Base-by-base conservation (phyloP, 2,797 vertebrate species). In the Chaetodon trifasciatus region DNA sequence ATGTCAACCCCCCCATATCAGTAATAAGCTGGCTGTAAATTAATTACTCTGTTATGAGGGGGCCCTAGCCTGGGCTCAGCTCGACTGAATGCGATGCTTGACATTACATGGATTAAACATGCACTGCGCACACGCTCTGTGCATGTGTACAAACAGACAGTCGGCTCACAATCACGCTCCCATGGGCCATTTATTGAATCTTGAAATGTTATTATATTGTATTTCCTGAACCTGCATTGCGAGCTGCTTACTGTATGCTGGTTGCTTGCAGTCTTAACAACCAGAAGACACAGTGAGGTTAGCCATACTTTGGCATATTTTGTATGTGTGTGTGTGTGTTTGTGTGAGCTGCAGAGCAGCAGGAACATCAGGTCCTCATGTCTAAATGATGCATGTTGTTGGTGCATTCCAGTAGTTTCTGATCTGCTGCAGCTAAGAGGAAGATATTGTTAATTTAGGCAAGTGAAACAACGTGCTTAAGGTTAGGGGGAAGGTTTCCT, bases 51-150 rank as follows among this genome's bases (percentile, higher is more conserved):
- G 19, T 71, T 40, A 56, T 16, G 44, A 32, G 40, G 62, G 40
- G 40, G 57, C 50, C 70, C 69, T 17, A 3, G n/a, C 39, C 28
- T 23, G 21, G 16, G 55, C 16, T 74, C 19, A 2, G 62, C 8
- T 50, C 13, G 60, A 84, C 58, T 77, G 66, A 75, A 66, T 11
- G 19, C 62, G 55, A 23, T 6, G 35, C 37, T 60, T 24, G 4
- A 72, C 5, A 47, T 28, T 19, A 42, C 47, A 65, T 12, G 8
- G 21, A 53, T 62, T 44, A 70, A 61, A 52, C 44, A 52, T 46
- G 49, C 19, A 23, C 56, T 32, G 47, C 52, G 35, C 35, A 53
- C 42, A 58, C 16, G 32, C 65, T 24, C 39, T 42, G 44, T 52
- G 32, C 32, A 32, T 32, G 28, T 32, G 4, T 32, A 32, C 28